Evolutionary conservation across 1,140 invertebrate species (phyloP).

Genomic region (Aethina tumida): DNA sequence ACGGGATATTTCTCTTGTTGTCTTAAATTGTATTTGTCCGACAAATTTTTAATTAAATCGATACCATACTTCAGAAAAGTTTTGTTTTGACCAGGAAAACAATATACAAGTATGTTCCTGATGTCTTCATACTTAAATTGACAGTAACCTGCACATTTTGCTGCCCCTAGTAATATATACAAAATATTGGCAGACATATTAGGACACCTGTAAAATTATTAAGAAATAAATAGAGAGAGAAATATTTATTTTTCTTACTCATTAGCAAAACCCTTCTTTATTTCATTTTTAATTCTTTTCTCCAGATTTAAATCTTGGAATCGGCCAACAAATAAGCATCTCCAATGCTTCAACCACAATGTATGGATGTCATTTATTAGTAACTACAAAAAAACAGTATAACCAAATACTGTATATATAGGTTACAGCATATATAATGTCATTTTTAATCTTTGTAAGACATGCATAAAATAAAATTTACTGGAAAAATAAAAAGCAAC

Average conservation of each 20-base stretch:
- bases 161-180: conserved; percentile 4
- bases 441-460: no score
- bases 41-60: conserved; percentile 11
- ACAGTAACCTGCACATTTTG: no score
- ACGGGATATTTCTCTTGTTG: conserved; percentile 38
- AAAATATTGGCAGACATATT: neutral
- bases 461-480: conserved; percentile 4
- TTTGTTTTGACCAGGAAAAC: conserved; percentile 17
- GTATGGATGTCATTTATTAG: conserved; percentile 23
- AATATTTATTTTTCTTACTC: conserved; percentile 14
- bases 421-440: no score
- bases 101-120: conserved; percentile 10
- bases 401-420: no score
- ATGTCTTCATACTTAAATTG: conserved; percentile 13
- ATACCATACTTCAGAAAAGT: conserved; percentile 9
- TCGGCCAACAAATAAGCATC: conserved; percentile 30
- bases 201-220: neutral
- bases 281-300: conserved; percentile 10
- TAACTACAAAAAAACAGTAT: conserved; percentile 19
- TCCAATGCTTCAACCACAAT: conserved; percentile 27
- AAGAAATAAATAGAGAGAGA: conserved; percentile 1
- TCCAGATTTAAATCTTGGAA: conserved; percentile 17
- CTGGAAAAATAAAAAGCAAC: neutral
- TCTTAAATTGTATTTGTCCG: conserved; percentile 6
- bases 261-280: conserved; percentile 15